Evolutionary conservation across 2,113 vertebrate species (phyloP).

Genomic region (Boleophthalmus pectinirostris): DNA sequence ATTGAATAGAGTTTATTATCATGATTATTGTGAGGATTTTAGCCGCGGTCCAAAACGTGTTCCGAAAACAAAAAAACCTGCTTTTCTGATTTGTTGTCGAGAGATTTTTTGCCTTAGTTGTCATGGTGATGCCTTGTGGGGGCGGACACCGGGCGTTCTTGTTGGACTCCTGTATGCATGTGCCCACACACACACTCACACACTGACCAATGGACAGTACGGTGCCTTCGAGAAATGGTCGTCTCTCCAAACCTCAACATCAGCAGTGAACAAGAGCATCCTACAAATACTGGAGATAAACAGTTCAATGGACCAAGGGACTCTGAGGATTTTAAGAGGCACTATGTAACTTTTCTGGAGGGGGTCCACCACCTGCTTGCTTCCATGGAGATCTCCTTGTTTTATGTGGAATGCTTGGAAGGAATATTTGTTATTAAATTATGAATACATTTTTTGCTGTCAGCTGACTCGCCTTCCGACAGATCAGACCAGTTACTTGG

Average conservation of each 20-base stretch:
- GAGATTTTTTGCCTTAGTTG: conserved; percentile 82
- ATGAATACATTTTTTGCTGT: too few relatives aligned
- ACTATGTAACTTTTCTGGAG: background rate
- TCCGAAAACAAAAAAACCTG: conserved; percentile 20
- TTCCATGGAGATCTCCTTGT: too few relatives aligned
- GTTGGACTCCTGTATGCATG: conserved; percentile 69
- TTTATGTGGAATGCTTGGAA: too few relatives aligned
- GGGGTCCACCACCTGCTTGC: too few relatives aligned
- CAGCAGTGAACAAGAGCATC: conserved; percentile 50
- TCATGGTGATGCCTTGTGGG: conserved; percentile 79
- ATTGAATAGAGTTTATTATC: conserved; percentile 82
- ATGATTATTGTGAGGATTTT: conserved; percentile 70
- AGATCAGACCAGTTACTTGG: too few relatives aligned
- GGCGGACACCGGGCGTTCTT: conserved; percentile 64
- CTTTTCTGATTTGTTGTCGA: conserved; percentile 63
- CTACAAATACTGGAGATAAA: background rate
- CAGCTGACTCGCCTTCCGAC: too few relatives aligned
- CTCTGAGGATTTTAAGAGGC: background rate
- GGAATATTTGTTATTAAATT: too few relatives aligned
- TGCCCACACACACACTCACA: conserved; percentile 52
- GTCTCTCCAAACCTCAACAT: conserved; percentile 60
- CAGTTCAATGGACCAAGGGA: background rate
- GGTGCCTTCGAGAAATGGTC: conserved; percentile 76
- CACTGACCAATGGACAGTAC: conserved; percentile 70
- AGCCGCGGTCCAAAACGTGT: conserved; percentile 39